These are phyloP conservation scores for Pterobdella sp. DNA, from an alignment of 2,888 invertebrate genomes.

Conservation along the genomic window DNA sequence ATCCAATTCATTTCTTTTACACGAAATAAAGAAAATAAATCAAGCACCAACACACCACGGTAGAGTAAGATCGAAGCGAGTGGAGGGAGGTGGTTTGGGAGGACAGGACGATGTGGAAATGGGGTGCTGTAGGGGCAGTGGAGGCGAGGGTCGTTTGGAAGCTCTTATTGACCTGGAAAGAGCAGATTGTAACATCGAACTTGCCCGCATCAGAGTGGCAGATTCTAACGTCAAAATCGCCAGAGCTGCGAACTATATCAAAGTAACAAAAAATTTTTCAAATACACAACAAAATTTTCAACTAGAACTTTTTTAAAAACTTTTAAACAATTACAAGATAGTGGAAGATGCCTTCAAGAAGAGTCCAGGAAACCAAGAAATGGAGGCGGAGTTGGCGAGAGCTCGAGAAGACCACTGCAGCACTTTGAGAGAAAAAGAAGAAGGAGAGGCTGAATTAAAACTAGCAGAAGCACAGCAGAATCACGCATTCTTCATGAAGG, in stretches of 20 bases:
- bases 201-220: constrained; percentile 38
- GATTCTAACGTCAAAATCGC: constrained; percentile 39
- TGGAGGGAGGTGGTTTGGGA: not conserved
- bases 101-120: constrained; percentile 18
- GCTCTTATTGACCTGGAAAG: constrained; percentile 38
- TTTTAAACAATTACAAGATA: too few species aligned
- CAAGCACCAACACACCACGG: too few species aligned
- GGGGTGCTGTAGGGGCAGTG: constrained; percentile 30
- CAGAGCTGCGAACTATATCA: constrained; percentile 37
- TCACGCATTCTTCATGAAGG: constrained; percentile 40
- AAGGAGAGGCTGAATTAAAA: constrained; percentile 39
- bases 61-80: not conserved
- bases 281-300: not conserved
- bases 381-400: constrained; percentile 38
- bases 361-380: constrained; percentile 37
- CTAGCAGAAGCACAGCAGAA: constrained; percentile 39
- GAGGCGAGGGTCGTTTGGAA: constrained; percentile 35
- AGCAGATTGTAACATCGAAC: constrained; percentile 39
- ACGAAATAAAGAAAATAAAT: too few species aligned
- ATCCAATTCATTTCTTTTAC: too few species aligned
- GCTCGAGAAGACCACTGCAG: constrained; percentile 37
- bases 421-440: constrained; percentile 38
- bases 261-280: constrained; percentile 10
- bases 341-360: constrained; percentile 40
- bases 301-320: too few species aligned